Conservation (phyloP, 2,113 vertebrate species). For the Condylura cristata region DNA sequence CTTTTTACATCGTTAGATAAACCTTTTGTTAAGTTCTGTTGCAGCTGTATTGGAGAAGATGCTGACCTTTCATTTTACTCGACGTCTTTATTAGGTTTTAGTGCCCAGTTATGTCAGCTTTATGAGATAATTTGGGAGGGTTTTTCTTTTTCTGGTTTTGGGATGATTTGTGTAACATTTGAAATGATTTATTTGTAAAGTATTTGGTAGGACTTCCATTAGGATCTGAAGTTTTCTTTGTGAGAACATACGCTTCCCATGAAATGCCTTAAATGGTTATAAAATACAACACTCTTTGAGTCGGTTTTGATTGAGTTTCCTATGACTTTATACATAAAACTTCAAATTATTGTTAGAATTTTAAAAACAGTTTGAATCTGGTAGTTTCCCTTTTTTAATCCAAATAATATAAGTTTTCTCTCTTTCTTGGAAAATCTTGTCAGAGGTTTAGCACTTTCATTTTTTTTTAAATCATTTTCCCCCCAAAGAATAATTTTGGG, state of each 20-base stretch:
- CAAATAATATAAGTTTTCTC: neutral
- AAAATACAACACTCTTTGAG: neutral
- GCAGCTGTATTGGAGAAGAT: neutral
- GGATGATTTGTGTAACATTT: neutral
- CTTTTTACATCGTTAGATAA: neutral
- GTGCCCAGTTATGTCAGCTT: neutral
- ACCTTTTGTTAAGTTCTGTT: neutral
- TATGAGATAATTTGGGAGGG: neutral
- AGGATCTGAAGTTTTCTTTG: neutral
- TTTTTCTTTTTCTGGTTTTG: neutral
- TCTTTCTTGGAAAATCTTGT: neutral
- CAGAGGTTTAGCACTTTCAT: neutral
- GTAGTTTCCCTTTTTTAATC: neutral
- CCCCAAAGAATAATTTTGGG: neutral
- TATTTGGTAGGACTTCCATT: neutral
- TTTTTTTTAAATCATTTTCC: neutral
- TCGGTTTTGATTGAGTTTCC: slow-evolving; percentile 5
- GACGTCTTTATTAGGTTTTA: neutral
- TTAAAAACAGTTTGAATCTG: neutral
- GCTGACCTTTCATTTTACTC: neutral
- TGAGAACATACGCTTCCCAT: neutral
- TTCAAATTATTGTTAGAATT: neutral
- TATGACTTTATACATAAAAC: neutral
- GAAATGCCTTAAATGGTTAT: neutral
- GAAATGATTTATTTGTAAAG: neutral